Evolutionary conservation across 23 tunicate genomes (phyloP).

Genomic region (Trididemnum nubilum): DNA sequence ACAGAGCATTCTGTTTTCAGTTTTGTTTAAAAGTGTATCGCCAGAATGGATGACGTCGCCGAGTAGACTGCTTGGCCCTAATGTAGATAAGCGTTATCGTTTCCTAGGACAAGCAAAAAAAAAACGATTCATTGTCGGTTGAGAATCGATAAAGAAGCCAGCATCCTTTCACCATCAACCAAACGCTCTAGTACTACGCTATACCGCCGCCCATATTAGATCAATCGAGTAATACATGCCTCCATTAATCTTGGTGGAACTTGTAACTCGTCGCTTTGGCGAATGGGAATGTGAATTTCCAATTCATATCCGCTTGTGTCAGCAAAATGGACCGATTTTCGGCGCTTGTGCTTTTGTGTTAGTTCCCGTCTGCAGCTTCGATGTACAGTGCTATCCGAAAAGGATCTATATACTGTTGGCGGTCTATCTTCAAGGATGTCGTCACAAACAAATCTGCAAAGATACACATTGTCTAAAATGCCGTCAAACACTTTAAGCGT

Average conservation of each 20-base stretch:
- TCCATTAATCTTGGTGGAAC: conserved; percentile 57
- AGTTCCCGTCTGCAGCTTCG: not conserved
- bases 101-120: too few relatives aligned
- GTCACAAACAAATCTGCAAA: conserved; percentile 15
- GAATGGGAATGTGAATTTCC: conserved; percentile 47
- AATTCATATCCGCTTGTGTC: conserved; percentile 57
- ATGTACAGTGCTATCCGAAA: conserved; percentile 33
- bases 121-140: not conserved
- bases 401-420: conserved; percentile 23
- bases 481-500: too few relatives aligned
- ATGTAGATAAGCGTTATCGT: too few relatives aligned
- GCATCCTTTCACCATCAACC: not conserved
- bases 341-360: not conserved
- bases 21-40: too few relatives aligned
- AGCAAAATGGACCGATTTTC: conserved; percentile 69
- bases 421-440: conserved; percentile 15
- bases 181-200: too few relatives aligned
- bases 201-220: too few relatives aligned
- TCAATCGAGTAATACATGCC: too few relatives aligned
- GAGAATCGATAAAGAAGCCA: not conserved
- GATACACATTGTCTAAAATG: not conserved
- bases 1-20: too few relatives aligned
- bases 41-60: too few relatives aligned
- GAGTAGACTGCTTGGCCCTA: too few relatives aligned
- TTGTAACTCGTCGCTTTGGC: conserved; percentile 25